These are phyloP conservation scores for Caracal caracal DNA, from an alignment of 2,113 vertebrate species.

Conservation along the genomic window DNA sequence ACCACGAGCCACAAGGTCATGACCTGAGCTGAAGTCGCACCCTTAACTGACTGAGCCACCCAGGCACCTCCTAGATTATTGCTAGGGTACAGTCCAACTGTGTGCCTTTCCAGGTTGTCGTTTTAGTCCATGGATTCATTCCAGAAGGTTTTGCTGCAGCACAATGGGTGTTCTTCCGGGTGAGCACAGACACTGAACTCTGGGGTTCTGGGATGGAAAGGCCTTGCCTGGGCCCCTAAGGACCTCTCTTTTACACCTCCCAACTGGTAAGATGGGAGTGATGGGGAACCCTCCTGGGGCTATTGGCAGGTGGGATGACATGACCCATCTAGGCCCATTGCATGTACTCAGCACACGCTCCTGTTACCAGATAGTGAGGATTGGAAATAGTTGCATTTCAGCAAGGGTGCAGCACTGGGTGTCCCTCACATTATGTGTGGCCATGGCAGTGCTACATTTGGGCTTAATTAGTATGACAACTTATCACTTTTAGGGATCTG, in stretches of 20 bases:
- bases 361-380: background rate
- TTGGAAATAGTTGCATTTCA: background rate
- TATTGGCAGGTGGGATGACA: background rate
- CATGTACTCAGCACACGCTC: background rate
- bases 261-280: no score
- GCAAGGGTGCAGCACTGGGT: background rate
- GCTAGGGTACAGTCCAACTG: background rate
- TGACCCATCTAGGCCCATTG: no score
- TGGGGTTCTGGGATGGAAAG: background rate
- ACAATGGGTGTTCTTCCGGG: rapidly evolving
- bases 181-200: background rate
- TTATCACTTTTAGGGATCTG: background rate
- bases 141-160: background rate
- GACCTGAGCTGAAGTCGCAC: no score
- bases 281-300: background rate
- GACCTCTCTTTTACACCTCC: background rate
- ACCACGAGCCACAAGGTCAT: no score
- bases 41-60: no score
- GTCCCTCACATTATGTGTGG: no score
- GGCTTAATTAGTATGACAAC: background rate
- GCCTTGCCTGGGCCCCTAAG: background rate
- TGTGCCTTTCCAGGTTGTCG: no score
- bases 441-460: background rate
- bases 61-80: background rate
- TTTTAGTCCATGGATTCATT: background rate